A percentile compares a stretch with the other conserved stretches of the same genome.
phyloP scores from a whole-genome alignment of 30 jellyfish, hydroid and myxozoan genomes.

The Nemopilema nomurai region DNA sequence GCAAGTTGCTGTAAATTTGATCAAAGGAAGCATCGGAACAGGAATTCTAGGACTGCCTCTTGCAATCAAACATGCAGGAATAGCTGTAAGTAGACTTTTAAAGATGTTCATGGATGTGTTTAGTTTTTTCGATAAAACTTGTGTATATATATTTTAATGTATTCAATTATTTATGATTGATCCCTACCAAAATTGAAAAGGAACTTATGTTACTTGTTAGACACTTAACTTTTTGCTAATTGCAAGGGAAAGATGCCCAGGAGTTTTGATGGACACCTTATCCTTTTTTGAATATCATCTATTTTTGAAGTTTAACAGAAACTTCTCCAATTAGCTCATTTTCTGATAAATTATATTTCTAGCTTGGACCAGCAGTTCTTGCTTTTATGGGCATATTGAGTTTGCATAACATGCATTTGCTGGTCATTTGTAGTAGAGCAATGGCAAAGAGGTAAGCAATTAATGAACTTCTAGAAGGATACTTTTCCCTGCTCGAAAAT shows the following conservation, averaged over 20 bases:
- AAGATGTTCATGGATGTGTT: too few relatives aligned
- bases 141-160: too few relatives aligned
- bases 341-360: neutral
- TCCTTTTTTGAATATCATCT: neutral
- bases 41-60: constrained; percentile 98
- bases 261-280: too few relatives aligned
- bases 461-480: too few relatives aligned
- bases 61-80: constrained; percentile 97
- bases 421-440: constrained; percentile 70
- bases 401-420: constrained; percentile 73
- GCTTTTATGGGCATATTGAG: constrained; percentile 65
- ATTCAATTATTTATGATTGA: too few relatives aligned
- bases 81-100: constrained; percentile 65
- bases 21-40: constrained; percentile 99
- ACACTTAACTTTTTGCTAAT: too few relatives aligned
- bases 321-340: neutral
- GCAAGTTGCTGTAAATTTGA: constrained; percentile 92
- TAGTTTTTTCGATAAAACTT: too few relatives aligned
- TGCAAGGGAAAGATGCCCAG: too few relatives aligned
- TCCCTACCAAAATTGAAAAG: too few relatives aligned
- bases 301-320: neutral
- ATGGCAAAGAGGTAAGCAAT: constrained; percentile 61
- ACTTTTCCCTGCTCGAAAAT: too few relatives aligned
- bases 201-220: too few relatives aligned
- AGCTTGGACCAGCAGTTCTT: constrained; percentile 77